Evolutionary conservation across 35 echinoderm and acorn worm genomes (phyloP), one percentile per base, ranked within the genome.

Genomic region (Nesometra sesokonis): DNA sequence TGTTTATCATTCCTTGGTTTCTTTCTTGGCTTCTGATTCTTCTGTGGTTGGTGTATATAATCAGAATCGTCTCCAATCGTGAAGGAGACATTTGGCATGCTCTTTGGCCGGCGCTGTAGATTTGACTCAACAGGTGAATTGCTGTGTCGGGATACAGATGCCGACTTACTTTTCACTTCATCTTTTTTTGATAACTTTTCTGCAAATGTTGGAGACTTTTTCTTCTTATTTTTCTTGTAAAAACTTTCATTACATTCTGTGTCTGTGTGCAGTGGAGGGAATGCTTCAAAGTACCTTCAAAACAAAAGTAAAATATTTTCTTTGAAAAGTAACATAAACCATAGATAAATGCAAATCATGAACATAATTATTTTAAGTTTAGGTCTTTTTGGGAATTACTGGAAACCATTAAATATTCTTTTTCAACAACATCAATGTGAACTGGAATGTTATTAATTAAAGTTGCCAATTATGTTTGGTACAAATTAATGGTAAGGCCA

Each of bases 281-380:
- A 99, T 37, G 96, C 96, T 78, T 89, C 92, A 90, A 94, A 99
- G 78, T 99, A 99, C 87, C 96, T 99, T 39, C 5, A 85, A 85
- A 82, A 89, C n/a, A n/a, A n/a, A n/a, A n/a, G n/a, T n/a, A n/a
- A n/a, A n/a, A n/a, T n/a, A n/a, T n/a, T n/a, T n/a, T n/a, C n/a
- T n/a, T n/a, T n/a, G n/a, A n/a, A n/a, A n/a, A n/a, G n/a, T n/a
- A n/a, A n/a, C n/a, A n/a, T n/a, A n/a, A n/a, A n/a, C n/a, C 32
- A 35, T 37, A 36, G 33, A 84, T 23, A 27, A 17, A 15, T 15
- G 15, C 15, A 76, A 76, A 29, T 76, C 29, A 17, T 76, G 15
- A 17, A 29, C 57, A 76, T 76, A 76, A 17, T 17, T 76, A 76
- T 76, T 76, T 29, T 29, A 76, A 17, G 57, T 76, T 76, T n/a